A percentile compares a stretch with the other conserved stretches of the same genome.
phyloP scores from a whole-genome alignment of 2,113 vertebrate genomes.

The Mormyrus lacerda region DNA sequence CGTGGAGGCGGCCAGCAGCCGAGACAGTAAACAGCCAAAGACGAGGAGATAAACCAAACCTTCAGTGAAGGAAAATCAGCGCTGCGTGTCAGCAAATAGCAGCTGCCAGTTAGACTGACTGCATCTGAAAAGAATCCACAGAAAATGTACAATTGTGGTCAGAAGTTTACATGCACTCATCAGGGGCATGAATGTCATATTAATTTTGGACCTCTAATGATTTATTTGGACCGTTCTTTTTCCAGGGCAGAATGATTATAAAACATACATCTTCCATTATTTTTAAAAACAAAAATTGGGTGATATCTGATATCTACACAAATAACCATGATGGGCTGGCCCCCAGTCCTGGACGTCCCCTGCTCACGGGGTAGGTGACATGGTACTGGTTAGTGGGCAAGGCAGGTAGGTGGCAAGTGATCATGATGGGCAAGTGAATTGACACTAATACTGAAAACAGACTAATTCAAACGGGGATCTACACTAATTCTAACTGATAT shows the following conservation, averaged over 20 bases:
- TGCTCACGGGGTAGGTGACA: background rate
- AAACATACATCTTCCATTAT: no score
- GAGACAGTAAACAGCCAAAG: background rate
- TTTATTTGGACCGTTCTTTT: no score
- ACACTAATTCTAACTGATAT: background rate
- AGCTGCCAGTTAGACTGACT: background rate
- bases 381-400: background rate
- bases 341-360: background rate
- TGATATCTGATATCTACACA: background rate
- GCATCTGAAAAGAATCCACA: background rate
- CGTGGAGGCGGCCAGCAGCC: background rate
- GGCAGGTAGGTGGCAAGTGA: background rate
- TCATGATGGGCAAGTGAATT: background rate
- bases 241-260: no score
- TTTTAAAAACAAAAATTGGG: no score
- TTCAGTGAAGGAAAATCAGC: background rate
- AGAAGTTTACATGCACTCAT: no score
- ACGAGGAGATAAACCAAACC: background rate
- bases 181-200: no score
- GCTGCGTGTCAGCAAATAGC: background rate
- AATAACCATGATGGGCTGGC: background rate
- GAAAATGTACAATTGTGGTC: background rate
- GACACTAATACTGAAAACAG: background rate
- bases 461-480: background rate
- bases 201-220: no score